These are phyloP conservation scores for Platalea minor DNA, from an alignment of 2,797 vertebrate species.

Conservation along the genomic window DNA sequence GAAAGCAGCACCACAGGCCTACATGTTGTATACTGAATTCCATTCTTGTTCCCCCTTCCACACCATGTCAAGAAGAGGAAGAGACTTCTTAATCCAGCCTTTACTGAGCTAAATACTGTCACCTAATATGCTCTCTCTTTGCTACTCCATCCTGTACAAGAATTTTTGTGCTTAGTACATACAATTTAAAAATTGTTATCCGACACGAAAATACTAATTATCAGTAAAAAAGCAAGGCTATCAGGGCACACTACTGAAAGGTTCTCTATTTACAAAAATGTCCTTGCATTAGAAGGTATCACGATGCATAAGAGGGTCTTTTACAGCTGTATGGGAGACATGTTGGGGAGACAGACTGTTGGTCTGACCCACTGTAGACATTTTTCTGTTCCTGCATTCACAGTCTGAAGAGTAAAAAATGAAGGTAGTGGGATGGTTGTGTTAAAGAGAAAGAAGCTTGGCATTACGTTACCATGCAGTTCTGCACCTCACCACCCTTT, in stretches of 20 bases:
- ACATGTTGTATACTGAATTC: background rate
- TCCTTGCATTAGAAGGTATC: background rate
- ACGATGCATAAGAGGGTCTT: background rate
- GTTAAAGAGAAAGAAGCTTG: background rate
- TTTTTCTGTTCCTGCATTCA: background rate
- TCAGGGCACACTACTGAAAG: background rate
- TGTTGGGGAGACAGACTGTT: accelerated
- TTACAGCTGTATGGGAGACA: background rate
- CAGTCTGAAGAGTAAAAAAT: background rate
- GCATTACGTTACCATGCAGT: background rate
- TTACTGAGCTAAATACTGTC: background rate
- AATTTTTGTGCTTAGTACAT: background rate
- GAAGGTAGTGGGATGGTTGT: background rate
- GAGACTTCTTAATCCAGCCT: background rate
- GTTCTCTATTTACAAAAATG: background rate
- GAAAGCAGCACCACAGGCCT: background rate
- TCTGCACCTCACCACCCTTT: background rate
- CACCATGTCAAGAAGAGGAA: background rate
- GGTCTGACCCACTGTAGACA: background rate
- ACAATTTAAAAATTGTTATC: background rate
- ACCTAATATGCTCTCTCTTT: background rate
- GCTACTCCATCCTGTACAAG: background rate
- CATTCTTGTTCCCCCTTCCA: background rate
- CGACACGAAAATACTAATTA: background rate
- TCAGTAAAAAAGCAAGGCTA: background rate